phyloP scores from a whole-genome alignment of 2,797 vertebrate genomes.

The Mico argentatus region DNA sequence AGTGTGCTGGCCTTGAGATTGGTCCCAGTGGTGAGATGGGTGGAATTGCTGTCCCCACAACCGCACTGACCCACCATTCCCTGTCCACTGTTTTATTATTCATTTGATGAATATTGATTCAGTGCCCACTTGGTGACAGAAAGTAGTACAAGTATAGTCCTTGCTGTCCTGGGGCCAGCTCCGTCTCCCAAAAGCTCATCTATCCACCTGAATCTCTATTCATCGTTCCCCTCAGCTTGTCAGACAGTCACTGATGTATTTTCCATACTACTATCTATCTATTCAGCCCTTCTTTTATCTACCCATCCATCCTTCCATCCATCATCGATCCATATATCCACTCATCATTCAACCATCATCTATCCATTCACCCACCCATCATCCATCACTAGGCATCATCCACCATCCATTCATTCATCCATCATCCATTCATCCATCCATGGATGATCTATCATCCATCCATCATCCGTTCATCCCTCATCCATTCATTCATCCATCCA shows the following conservation, averaged over 20 bases:
- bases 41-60: rapidly evolving
- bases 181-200: rapidly evolving
- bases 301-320: background rate
- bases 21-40: background rate
- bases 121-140: background rate
- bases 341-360: background rate
- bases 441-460: too few species aligned
- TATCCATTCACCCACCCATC: background rate
- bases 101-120: rapidly evolving
- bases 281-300: background rate
- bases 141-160: background rate
- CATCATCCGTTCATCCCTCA: too few species aligned
- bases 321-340: rapidly evolving
- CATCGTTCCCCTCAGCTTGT: too few species aligned
- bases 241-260: rapidly evolving
- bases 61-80: rapidly evolving
- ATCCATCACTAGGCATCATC: too few species aligned
- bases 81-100: too few species aligned
- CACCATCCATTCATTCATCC: rapidly evolving
- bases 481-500: rapidly evolving
- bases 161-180: background rate
- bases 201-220: rapidly evolving
- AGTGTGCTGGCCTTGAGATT: background rate
- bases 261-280: too few species aligned
- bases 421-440: background rate